Evolutionary conservation across 1,140 invertebrate genomes (phyloP).

Genomic region (Drosophila pectinifera): DNA sequence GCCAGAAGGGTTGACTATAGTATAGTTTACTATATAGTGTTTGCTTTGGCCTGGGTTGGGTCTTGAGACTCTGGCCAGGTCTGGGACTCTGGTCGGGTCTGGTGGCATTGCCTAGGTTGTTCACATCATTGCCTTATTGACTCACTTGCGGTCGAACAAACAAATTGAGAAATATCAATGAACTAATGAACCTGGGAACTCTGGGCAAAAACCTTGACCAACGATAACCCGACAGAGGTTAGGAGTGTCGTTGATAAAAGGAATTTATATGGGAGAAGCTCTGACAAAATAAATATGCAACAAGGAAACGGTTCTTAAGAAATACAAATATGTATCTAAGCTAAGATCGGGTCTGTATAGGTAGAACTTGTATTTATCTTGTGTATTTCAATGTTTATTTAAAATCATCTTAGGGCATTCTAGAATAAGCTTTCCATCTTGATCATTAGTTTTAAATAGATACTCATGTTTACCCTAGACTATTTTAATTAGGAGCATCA

Average conservation of each 20-base stretch:
- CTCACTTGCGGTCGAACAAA: slow-evolving; percentile 17
- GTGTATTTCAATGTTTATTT: background rate
- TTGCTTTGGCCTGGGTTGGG: slow-evolving; percentile 20
- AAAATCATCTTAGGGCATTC: background rate
- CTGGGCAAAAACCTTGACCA: slow-evolving; percentile 14
- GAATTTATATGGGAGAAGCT: slow-evolving; percentile 4
- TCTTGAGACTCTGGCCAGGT: background rate
- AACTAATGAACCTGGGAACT: slow-evolving; percentile 30
- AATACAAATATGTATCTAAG: background rate
- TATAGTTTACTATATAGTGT: slow-evolving; percentile 19
- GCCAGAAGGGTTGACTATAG: slow-evolving; percentile 10
- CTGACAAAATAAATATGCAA: background rate
- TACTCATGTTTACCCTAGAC: background rate
- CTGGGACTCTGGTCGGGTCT: slow-evolving; percentile 3
- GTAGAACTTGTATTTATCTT: too few species aligned
- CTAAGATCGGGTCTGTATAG: too few species aligned
- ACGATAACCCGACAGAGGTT: slow-evolving; percentile 5
- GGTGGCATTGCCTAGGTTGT: slow-evolving; percentile 34
- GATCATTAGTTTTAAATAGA: background rate
- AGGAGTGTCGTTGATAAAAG: slow-evolving; percentile 8
- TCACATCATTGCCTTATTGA: slow-evolving; percentile 28
- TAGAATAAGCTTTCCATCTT: background rate
- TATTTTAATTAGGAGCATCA: slow-evolving; percentile 6
- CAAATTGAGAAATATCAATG: slow-evolving; percentile 35
- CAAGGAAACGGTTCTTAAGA: background rate